Conservation (phyloP, 1,140 invertebrate species). For the Hycleus phaleratus region DNA sequence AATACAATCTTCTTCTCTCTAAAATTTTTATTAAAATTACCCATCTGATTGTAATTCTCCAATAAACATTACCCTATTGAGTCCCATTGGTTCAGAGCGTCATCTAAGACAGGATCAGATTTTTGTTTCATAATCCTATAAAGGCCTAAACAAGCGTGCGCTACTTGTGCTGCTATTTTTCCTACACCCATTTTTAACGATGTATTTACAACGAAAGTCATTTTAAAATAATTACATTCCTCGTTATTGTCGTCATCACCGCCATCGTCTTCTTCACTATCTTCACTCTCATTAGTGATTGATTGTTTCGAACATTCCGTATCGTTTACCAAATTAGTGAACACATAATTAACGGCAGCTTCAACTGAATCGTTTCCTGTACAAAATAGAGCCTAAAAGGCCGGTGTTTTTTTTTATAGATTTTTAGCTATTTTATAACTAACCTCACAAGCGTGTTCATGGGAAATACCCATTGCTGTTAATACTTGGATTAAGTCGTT, state of each 20-base stretch:
- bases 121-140: slow-evolving; percentile 43
- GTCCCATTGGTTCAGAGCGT: slow-evolving; percentile 46
- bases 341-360: slow-evolving; percentile 48
- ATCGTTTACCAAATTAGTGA: slow-evolving; percentile 45
- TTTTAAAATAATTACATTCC: slow-evolving; percentile 46
- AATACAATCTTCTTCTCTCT: slow-evolving; percentile 57
- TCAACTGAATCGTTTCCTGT: slow-evolving; percentile 50
- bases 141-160: slow-evolving; percentile 53
- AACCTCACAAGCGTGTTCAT: slow-evolving; percentile 39
- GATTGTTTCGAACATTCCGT: slow-evolving; percentile 1
- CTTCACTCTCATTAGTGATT: slow-evolving; percentile 1
- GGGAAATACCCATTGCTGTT: slow-evolving; percentile 39
- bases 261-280: slow-evolving; percentile 25
- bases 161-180: slow-evolving; percentile 55
- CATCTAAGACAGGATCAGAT: slow-evolving; percentile 35
- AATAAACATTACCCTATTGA: slow-evolving; percentile 42
- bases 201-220: slow-evolving; percentile 59
- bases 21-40: slow-evolving; percentile 15
- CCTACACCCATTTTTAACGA: slow-evolving; percentile 54
- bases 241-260: slow-evolving; percentile 29
- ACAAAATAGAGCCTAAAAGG: slow-evolving; percentile 45
- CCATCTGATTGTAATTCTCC: neutral
- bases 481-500: slow-evolving; percentile 34
- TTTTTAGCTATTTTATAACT: neutral
- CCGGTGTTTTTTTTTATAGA: neutral